These are phyloP conservation scores for Galerucella pusilla DNA, from an alignment of 2,888 invertebrate genomes.

Conservation along the genomic window DNA sequence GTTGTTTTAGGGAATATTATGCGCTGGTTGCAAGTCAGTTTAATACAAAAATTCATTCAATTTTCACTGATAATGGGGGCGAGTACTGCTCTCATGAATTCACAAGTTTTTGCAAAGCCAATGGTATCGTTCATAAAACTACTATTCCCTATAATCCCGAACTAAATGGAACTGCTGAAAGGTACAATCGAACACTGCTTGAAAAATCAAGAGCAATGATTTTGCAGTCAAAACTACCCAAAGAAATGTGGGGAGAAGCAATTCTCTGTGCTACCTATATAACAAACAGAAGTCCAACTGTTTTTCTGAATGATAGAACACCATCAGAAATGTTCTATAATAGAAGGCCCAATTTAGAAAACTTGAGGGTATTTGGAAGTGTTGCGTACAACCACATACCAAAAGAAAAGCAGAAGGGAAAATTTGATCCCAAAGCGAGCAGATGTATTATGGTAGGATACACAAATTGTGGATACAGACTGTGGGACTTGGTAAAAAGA, in stretches of 20 bases:
- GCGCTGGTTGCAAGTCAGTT: too few relatives aligned
- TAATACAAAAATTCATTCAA: too few relatives aligned
- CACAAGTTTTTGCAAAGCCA: background rate
- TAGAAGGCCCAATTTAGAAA: constrained; percentile 1
- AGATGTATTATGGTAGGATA: too few relatives aligned
- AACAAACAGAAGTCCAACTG: constrained; percentile 7
- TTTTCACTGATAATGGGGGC: too few relatives aligned
- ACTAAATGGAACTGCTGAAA: constrained; percentile 21
- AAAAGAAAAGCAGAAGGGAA: too few relatives aligned
- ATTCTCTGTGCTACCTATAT: constrained; percentile 4
- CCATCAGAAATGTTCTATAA: background rate
- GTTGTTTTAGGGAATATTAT: too few relatives aligned
- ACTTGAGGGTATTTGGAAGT: too few relatives aligned
- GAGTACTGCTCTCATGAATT: background rate
- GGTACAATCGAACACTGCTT: constrained; percentile 19
- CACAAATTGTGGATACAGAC: too few relatives aligned
- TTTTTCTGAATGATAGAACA: background rate
- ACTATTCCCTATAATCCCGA: constrained; percentile 9
- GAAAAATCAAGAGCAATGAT: constrained; percentile 24
- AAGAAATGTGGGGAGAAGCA: constrained; percentile 21
- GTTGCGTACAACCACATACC: too few relatives aligned
- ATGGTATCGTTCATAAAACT: constrained; percentile 7
- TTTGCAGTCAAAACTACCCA: constrained; percentile 7
- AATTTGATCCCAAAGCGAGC: too few relatives aligned
- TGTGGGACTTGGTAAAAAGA: too few relatives aligned